Evolutionary conservation across 2,888 invertebrate species (phyloP).

Genomic region (Spialia ferax): DNA sequence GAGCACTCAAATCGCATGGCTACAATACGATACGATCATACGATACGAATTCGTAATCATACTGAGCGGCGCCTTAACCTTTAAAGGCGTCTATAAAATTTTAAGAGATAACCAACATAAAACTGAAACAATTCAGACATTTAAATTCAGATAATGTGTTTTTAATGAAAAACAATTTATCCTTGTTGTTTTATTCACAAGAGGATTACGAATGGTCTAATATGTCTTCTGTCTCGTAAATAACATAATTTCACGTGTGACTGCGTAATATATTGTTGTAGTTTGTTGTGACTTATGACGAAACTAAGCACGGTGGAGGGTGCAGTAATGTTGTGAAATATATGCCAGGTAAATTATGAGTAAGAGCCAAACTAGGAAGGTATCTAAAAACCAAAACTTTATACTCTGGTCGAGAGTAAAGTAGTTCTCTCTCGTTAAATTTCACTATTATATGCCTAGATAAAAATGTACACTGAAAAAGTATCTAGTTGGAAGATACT

Average conservation of each 20-base stretch:
- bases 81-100: conserved; percentile 7
- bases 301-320: background rate
- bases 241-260: background rate
- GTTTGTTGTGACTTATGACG: conserved; percentile 8
- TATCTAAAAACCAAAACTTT: background rate
- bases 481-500: too few species aligned
- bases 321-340: conserved; percentile 4
- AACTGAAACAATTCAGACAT: background rate
- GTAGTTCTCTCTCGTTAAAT: too few species aligned
- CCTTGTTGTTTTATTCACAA: background rate
- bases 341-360: conserved; percentile 2
- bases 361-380: background rate
- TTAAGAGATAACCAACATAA: background rate
- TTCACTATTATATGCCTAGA: too few species aligned
- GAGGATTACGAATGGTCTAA: background rate
- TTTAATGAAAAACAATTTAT: background rate
- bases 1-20: too few species aligned
- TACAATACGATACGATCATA: too few species aligned
- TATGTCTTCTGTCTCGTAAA: background rate
- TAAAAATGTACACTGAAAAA: too few species aligned
- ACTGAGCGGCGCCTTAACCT: background rate
- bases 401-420: background rate
- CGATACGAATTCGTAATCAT: too few species aligned
- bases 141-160: background rate
- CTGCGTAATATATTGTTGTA: conserved; percentile 7